phyloP scores from a whole-genome alignment of 2,113 vertebrate species.

The Chaetodon auriga region DNA sequence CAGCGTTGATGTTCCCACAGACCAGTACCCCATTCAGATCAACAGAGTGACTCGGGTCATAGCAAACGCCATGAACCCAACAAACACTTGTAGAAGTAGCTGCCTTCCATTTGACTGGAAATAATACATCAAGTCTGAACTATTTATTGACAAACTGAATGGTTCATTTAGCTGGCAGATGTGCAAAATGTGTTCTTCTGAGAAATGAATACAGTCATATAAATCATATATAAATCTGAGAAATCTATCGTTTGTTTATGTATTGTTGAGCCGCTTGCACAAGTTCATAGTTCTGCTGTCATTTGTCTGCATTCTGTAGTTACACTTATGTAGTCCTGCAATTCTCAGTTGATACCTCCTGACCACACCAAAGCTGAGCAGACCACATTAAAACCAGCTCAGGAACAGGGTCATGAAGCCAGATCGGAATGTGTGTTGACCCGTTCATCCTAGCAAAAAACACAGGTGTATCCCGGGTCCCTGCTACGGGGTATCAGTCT shows the following conservation, averaged over 20 bases:
- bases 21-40: background rate
- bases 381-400: conserved; percentile 15
- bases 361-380: background rate
- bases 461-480: conserved; percentile 25
- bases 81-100: background rate
- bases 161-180: background rate
- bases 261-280: background rate
- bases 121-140: background rate
- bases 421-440: conserved; percentile 19
- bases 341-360: background rate
- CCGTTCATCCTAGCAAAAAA: conserved; percentile 45
- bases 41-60: background rate
- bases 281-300: background rate
- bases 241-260: background rate
- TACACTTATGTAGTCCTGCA: background rate
- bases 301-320: background rate
- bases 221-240: background rate
- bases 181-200: background rate
- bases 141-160: background rate
- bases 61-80: background rate
- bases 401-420: conserved; percentile 1
- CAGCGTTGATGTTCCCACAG: conserved; percentile 4
- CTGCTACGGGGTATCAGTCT: conserved; percentile 14
- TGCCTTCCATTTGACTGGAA: background rate
- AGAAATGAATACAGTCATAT: background rate